These are phyloP conservation scores for Trichogramma pretiosum DNA, from an alignment of 1,140 invertebrate species.

Conservation along the genomic window DNA sequence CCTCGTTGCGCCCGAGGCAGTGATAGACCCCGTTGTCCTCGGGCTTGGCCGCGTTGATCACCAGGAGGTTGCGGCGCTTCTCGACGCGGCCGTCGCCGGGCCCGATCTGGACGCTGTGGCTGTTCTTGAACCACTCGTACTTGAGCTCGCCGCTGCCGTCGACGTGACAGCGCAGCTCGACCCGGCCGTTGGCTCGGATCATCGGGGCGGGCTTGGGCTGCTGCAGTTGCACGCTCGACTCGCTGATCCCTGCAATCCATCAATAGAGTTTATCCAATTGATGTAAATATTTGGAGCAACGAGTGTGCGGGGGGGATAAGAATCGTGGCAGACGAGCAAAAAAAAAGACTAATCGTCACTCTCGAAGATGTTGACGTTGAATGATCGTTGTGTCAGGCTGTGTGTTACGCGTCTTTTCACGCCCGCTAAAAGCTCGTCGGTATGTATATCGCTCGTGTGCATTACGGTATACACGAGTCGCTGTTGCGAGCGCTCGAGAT, in stretches of 20 bases:
- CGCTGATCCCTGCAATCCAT: conserved; percentile 61
- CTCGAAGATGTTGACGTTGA: too few species aligned
- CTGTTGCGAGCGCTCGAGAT: conserved; percentile 39
- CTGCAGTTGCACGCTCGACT: conserved; percentile 57
- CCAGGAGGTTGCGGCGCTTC: conserved; percentile 56
- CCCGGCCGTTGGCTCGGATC: conserved; percentile 50
- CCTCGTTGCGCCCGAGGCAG: conserved; percentile 58
- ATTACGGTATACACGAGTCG: too few species aligned
- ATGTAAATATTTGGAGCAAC: too few species aligned
- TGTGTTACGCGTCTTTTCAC: not conserved
- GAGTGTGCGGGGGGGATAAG: conserved; percentile 11
- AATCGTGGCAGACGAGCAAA: too few species aligned
- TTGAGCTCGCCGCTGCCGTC: conserved; percentile 64
- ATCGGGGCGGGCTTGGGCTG: conserved; percentile 49
- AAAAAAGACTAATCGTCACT: too few species aligned
- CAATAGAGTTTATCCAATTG: too few species aligned
- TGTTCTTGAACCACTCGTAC: conserved; percentile 70
- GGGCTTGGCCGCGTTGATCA: conserved; percentile 51
- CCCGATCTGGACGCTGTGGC: too few species aligned
- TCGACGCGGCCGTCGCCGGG: too few species aligned
- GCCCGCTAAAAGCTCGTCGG: conserved; percentile 20
- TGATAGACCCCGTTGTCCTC: conserved; percentile 65
- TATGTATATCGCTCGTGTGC: too few species aligned
- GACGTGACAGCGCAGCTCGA: conserved; percentile 64
- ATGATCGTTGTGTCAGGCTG: too few species aligned